phyloP scores from a whole-genome alignment of 1,140 invertebrate genomes.

The Nomia melanderi region DNA sequence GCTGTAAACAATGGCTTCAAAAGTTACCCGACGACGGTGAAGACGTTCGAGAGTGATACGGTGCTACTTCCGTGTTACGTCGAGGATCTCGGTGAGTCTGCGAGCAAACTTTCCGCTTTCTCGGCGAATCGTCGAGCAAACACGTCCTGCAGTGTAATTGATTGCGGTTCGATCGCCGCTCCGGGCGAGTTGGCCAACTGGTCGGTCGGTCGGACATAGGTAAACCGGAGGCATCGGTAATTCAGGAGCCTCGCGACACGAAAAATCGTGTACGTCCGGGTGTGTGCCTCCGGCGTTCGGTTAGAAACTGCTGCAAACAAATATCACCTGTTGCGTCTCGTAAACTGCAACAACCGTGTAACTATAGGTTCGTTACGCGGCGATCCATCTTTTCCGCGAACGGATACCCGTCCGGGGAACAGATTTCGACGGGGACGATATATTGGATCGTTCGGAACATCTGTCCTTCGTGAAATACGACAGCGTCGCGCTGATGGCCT shows the following conservation, averaged over 20 bases:
- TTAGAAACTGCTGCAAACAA: slow-evolving; percentile 1
- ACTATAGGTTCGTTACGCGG: background rate
- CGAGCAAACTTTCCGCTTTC: background rate
- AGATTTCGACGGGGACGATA: background rate
- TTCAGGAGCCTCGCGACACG: no score
- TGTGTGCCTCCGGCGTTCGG: background rate
- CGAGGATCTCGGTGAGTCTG: slow-evolving; percentile 80
- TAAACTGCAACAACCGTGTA: slow-evolving; percentile 1
- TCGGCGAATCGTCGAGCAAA: background rate
- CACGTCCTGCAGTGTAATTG: background rate
- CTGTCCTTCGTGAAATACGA: background rate
- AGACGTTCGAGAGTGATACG: slow-evolving; percentile 87
- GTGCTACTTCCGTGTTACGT: slow-evolving; percentile 88
- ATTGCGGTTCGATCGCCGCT: background rate
- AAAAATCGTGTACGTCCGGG: no score
- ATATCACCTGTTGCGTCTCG: slow-evolving; percentile 30
- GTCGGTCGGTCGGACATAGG: no score
- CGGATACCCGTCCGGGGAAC: background rate
- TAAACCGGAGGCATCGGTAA: background rate
- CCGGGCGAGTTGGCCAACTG: background rate
- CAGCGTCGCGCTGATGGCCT: background rate
- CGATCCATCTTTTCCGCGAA: no score
- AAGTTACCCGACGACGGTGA: slow-evolving; percentile 84
- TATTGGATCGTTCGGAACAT: background rate
- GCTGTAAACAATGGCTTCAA: slow-evolving; percentile 28